phyloP scores from a whole-genome alignment of 2,797 vertebrate species.

The Scolopax rusticola region DNA sequence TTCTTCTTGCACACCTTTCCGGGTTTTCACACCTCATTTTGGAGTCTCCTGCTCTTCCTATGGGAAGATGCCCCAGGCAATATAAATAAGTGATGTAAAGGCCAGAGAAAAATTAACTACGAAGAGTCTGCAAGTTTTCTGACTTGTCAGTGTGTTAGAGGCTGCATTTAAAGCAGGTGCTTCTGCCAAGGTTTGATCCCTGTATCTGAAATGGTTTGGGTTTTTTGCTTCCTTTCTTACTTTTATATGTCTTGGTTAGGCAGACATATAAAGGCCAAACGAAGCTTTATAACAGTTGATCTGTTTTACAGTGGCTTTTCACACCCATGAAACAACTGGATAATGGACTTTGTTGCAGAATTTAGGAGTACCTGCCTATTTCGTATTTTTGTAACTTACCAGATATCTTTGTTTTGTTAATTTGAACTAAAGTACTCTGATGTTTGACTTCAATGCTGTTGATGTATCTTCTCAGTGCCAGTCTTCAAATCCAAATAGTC shows the following conservation, averaged over 20 bases:
- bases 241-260: background rate
- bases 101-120: background rate
- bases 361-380: background rate
- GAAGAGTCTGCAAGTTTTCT: background rate
- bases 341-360: background rate
- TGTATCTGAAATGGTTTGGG: background rate
- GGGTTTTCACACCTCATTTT: background rate
- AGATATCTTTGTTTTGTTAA: background rate
- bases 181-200: background rate
- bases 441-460: background rate
- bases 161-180: background rate
- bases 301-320: background rate
- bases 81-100: background rate
- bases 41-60: background rate
- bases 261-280: background rate
- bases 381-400: background rate
- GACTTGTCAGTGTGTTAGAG: background rate
- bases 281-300: background rate
- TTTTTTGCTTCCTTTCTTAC: background rate
- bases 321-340: background rate
- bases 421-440: background rate
- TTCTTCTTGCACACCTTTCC: background rate
- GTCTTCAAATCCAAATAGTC: background rate
- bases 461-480: rapidly evolving
- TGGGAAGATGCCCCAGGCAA: background rate